Percentiles rank a stretch among this genome's conserved stretches.
Evolutionary conservation across 2,888 invertebrate species (phyloP).

Genomic region (Stramonita haemastoma): DNA sequence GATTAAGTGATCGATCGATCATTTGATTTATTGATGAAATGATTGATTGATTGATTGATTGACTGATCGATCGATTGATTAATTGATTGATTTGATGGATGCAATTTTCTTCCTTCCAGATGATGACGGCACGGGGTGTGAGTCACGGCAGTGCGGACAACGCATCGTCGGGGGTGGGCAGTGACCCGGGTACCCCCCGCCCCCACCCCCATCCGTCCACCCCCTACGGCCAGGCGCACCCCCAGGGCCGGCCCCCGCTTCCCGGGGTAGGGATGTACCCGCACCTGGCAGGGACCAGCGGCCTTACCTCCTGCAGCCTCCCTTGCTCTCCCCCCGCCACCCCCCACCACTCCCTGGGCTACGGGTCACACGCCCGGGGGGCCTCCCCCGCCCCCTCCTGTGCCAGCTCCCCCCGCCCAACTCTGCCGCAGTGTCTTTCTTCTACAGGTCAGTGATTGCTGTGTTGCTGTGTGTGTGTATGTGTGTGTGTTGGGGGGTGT

Average conservation of each 20-base stretch:
- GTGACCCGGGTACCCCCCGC: background rate
- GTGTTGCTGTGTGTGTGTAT: background rate
- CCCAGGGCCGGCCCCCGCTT: constrained; percentile 35
- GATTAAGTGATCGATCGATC: background rate
- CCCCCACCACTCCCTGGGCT: constrained; percentile 40
- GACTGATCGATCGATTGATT: background rate
- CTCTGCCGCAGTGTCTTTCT: constrained; percentile 68
- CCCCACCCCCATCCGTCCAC: constrained; percentile 27
- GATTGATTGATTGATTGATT: background rate
- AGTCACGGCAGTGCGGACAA: background rate
- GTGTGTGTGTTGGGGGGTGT: constrained; percentile 2
- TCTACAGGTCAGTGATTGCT: constrained; percentile 59
- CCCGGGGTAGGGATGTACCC: constrained; percentile 1
- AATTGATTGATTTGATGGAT: background rate
- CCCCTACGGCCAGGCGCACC: background rate
- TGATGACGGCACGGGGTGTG: constrained; percentile 26
- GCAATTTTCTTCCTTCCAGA: background rate
- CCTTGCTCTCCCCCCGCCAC: constrained; percentile 35
- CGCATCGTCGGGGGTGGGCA: background rate
- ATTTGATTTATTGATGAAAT: background rate
- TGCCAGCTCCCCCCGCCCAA: constrained; percentile 59
- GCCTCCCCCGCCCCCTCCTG: constrained; percentile 47
- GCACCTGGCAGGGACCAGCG: background rate
- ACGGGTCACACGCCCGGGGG: constrained; percentile 33
- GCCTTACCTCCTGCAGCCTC: constrained; percentile 17